Evolutionary conservation across 2,888 invertebrate genomes (phyloP), one percentile per base, ranked within the genome.

Genomic region (Lagria hirta): DNA sequence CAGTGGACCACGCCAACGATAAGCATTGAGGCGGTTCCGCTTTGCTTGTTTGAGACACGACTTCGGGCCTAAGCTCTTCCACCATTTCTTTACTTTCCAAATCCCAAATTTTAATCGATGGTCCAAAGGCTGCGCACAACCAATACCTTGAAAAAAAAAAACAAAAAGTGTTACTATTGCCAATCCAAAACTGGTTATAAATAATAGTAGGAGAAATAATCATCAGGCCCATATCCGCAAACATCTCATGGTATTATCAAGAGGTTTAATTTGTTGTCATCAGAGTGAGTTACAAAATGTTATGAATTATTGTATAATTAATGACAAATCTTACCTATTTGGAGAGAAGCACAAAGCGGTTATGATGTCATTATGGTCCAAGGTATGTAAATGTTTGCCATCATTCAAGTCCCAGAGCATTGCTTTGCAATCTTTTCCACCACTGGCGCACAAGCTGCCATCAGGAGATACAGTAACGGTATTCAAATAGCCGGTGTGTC

Each of bases 361-460:
- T 75, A 99, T 98, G 72, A 92, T 91, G 70, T 97, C 97, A 74
- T 95, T 96, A 74, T 98, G 98, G 70, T 97, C 96, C 65, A 99
- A 77, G 7, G 98, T 98, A 79, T 99, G 98, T 69, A 99, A 80
- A 74, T 98, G 97, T 75, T 99, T 98, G 77, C 96, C 97, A 70
- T 99, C 99, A 73, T 98, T 98, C 70, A 99, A 78, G 74, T 99
- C 99, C 99, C 98, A 99, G 56, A 99, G 79, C 90, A 99, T 94
- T 5, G 98, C 98, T 76, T 96, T 95, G 77, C 95, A 94, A 77
- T 99, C 98, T 87, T 97, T 97, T 68, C 97, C 99, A 72, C 98
- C 98, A 50, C 96, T 97, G n/a, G 98, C 98, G 70, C 99, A 99
- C 20, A 99, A 83, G 1, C 98, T 98, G 65, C 99, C 99, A 75